phyloP scores from a whole-genome alignment of 2,888 invertebrate genomes.

The Drosophila leonis region DNA sequence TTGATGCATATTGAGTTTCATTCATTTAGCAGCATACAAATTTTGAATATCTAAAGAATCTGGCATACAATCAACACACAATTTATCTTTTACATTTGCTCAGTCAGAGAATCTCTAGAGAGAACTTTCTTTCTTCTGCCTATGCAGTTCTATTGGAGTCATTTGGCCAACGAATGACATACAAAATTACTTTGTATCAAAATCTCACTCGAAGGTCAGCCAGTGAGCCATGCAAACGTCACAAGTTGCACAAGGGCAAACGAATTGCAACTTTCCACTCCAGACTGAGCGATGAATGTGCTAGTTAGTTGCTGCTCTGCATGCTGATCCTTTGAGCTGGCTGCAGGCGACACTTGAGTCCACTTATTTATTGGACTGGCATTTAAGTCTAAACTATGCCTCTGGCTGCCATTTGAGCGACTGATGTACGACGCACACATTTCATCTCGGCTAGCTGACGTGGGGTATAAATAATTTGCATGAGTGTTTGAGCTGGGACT shows the following conservation, averaged over 20 bases:
- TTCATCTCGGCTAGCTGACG: background rate
- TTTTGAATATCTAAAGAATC: background rate
- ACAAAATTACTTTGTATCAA: slow-evolving; percentile 6
- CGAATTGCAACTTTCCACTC: slow-evolving; percentile 14
- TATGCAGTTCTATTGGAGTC: too few relatives aligned
- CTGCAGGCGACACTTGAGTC: slow-evolving; percentile 9
- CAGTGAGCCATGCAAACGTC: background rate
- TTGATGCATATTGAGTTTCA: too few relatives aligned
- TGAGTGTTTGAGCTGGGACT: background rate
- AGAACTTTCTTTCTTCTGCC: background rate
- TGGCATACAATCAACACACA: background rate
- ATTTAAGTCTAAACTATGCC: slow-evolving; percentile 6
- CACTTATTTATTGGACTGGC: slow-evolving; percentile 15
- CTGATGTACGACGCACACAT: background rate
- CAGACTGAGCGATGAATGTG: background rate
- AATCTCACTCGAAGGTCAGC: background rate
- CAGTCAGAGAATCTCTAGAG: background rate
- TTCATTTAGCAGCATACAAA: too few relatives aligned
- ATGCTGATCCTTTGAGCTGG: slow-evolving; percentile 13
- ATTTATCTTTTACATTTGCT: background rate
- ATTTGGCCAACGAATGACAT: slow-evolving; percentile 13
- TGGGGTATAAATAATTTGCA: slow-evolving; percentile 9
- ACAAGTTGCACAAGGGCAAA: slow-evolving; percentile 1
- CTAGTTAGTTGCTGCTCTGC: background rate
- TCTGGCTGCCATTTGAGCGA: background rate